Conservation (phyloP, 2,888 invertebrate species). For the Platycheirus rosarum region DNA sequence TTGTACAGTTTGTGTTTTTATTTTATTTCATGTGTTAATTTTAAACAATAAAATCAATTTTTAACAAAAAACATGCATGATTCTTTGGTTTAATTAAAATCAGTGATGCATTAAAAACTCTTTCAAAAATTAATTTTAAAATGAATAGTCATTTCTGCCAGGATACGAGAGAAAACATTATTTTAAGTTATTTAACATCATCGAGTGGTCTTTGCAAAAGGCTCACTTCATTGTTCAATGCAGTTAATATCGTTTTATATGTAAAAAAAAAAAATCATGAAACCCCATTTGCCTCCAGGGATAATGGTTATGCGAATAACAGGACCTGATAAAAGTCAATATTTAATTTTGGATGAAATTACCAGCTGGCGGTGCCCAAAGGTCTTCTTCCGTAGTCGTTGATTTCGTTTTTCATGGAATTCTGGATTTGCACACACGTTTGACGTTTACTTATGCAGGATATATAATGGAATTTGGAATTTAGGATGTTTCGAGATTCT, state of each 20-base stretch:
- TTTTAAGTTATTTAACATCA: background rate
- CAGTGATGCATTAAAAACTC: background rate
- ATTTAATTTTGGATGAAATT: constrained; percentile 58
- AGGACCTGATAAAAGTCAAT: constrained; percentile 32
- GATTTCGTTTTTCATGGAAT: background rate
- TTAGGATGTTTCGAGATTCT: constrained; percentile 8
- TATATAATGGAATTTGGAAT: background rate
- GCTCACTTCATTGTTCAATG: background rate
- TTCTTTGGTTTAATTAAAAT: no score
- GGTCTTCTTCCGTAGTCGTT: constrained; percentile 15
- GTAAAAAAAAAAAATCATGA: background rate
- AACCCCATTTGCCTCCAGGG: constrained; percentile 1
- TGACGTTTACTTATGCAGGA: constrained; percentile 6
- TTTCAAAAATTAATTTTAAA: background rate
- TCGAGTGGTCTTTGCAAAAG: background rate
- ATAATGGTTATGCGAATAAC: constrained; percentile 22
- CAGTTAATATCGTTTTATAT: constrained; percentile 4
- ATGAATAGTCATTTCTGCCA: background rate
- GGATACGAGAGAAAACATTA: background rate
- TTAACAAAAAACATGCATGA: no score
- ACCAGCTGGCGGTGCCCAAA: constrained; percentile 36
- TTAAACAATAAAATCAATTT: no score
- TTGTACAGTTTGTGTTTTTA: no score
- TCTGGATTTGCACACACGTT: constrained; percentile 27
- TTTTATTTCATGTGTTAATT: no score